Evolutionary conservation across 2,113 vertebrate species (phyloP), one percentile per base, ranked within the genome.

Genomic region (Lipophrys pholis): DNA sequence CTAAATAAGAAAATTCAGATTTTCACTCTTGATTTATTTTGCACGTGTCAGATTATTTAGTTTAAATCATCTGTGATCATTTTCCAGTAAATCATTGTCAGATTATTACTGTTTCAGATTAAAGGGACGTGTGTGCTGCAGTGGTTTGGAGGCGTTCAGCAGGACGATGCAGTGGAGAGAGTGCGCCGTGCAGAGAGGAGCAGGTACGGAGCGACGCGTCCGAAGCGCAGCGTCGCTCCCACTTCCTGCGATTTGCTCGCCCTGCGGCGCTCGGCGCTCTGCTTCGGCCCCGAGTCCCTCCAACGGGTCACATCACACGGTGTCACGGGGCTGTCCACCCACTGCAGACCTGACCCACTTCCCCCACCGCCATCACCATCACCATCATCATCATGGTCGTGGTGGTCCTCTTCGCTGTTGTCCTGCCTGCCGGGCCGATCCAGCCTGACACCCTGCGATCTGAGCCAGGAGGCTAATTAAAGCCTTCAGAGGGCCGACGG

Each of bases 331-430:
- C 14, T 82, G 86, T 88, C 75, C 69, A 10, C 78, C 90, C 83
- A 79, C 89, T 87, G 74, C 38, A 81, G 78, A 86, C 88, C 86
- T 93, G 87, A 93, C 91, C 92, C 88, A 91, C 78, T 91, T 92
- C 80, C 73, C 69, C 73, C 55, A 74, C 65, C 68, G 4, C 80
- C 76, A 40, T 5, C 45, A 7, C 14, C 87, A 14, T 45, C 65
- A 15, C 30, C 82, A 7, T 46, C 73, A 0, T 39, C 68, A 6
- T 40, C 51, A 21, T 30, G 21, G 21, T 30, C 21, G 21, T 30
- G 21, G 21, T 30, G 2, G n/a, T 51, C 59, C 49, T 10, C 70
- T 12, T 41, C 66, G 21, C 2, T 30, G 21, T 2, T 4, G 21
- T 30, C 21, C 21, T 30, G 21, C 2, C 21, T 30, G 21, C 63